phyloP scores from a whole-genome alignment of 2,888 invertebrate species.

The Parthenolecanium corni region DNA sequence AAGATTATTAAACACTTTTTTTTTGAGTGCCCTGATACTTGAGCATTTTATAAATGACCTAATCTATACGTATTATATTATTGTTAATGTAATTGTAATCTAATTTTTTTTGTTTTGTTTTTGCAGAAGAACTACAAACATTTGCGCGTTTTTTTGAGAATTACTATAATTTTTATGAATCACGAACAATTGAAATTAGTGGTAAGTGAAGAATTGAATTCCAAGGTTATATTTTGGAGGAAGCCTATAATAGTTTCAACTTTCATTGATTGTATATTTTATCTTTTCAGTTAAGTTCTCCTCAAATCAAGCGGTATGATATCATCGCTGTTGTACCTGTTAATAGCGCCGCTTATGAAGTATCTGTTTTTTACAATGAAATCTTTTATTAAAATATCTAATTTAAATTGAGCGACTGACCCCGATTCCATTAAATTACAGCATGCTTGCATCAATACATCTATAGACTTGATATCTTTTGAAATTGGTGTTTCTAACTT shows the following conservation, averaged over 20 bases:
- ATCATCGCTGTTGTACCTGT: slow-evolving; percentile 15
- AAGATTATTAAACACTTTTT: background rate
- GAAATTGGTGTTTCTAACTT: slow-evolving; percentile 12
- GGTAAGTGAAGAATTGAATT: slow-evolving; percentile 12
- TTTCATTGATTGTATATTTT: background rate
- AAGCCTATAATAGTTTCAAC: too few species aligned
- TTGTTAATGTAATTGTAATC: background rate
- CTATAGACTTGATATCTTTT: slow-evolving; percentile 20
- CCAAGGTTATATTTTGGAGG: too few species aligned
- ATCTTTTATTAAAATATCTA: background rate
- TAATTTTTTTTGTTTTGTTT: background rate
- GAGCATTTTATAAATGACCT: too few species aligned
- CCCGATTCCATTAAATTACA: background rate
- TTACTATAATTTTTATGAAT: slow-evolving; percentile 9
- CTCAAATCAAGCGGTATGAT: slow-evolving; percentile 10
- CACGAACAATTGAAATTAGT: slow-evolving; percentile 15
- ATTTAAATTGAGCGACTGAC: background rate
- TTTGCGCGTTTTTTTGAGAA: slow-evolving; percentile 14
- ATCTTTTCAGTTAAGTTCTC: slow-evolving; percentile 3
- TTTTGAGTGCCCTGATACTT: too few species aligned
- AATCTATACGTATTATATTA: too few species aligned
- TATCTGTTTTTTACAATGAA: slow-evolving; percentile 2
- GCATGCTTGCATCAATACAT: slow-evolving; percentile 4
- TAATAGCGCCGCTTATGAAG: slow-evolving; percentile 16
- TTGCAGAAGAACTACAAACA: slow-evolving; percentile 12